Evolutionary conservation across 2,888 invertebrate species (phyloP).

Genomic region (Calliopum simillimum): DNA sequence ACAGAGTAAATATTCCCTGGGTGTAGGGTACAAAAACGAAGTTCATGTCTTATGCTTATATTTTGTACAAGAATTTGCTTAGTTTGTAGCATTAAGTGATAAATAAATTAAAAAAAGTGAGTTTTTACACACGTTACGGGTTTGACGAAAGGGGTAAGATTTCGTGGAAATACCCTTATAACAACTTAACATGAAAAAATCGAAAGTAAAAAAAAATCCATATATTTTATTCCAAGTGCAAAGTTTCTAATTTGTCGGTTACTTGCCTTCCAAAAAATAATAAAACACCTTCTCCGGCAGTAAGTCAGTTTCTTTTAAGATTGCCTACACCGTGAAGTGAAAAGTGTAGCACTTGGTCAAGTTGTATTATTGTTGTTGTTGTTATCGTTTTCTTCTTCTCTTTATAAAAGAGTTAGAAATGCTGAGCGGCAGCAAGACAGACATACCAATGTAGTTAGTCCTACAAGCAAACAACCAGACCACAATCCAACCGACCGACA

Average conservation of each 20-base stretch:
- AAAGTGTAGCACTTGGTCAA: conserved; percentile 25
- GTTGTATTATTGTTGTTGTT: conserved; percentile 4
- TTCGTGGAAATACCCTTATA: too few relatives aligned
- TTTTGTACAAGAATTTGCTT: too few relatives aligned
- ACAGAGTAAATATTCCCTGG: too few relatives aligned
- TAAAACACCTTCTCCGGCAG: conserved; percentile 23
- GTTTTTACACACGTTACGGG: too few relatives aligned
- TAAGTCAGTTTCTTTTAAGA: background rate
- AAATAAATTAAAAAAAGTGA: too few relatives aligned
- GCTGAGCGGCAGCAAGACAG: background rate
- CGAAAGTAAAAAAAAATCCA: background rate
- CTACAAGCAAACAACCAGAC: background rate
- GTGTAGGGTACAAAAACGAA: too few relatives aligned
- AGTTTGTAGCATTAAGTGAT: too few relatives aligned
- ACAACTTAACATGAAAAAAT: too few relatives aligned
- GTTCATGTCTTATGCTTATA: too few relatives aligned
- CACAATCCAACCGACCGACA: background rate
- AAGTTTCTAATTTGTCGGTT: too few relatives aligned
- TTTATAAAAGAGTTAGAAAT: background rate
- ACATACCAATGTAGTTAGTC: background rate
- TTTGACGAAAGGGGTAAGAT: too few relatives aligned
- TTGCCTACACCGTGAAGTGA: background rate
- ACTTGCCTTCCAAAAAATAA: conserved; percentile 9
- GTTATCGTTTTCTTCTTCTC: background rate
- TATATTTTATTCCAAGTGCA: too few relatives aligned